Evolutionary conservation across 2,888 invertebrate genomes (phyloP), one percentile per base, ranked within the genome.

Genomic region (Platynereis dumerilii): DNA sequence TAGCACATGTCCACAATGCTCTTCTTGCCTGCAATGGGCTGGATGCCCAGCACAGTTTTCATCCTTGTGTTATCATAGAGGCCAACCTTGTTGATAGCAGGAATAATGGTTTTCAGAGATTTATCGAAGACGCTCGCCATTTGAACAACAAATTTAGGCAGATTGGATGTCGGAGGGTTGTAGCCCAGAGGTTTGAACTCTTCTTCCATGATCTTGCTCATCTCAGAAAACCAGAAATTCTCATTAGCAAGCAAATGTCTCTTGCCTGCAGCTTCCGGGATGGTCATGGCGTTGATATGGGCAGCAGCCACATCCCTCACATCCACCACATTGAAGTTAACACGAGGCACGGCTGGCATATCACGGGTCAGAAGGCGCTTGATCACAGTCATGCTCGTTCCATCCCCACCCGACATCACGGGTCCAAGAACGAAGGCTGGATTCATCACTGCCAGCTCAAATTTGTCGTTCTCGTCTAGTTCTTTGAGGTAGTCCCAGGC

Each of bases 401-500:
- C n/a, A 27, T 24, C 42, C n/a, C 28, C n/a, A 17, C 63, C 57
- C 29, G 57, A 57, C n/a, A 69, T 69, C 2, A 85, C 80, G 34
- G 87, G 87, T 2, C 87, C 87, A 72, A 87, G 76, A 15, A 87
- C 84, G 48, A 85, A 77, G 2, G 83, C 82, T 2, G 87, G 87
- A 76, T 87, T 86, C 57, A 87, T 80, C 17, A 85, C 84, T 2
- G 85, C 83, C 70, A 87, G 72, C 68, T 86, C 85, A 69, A 87
- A 85, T 67, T 45, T 57, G 12, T 54, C 10, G 1, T 10, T 29
- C 7, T 55, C 85, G 72, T 83, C 80, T 20, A 85, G 74, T 59
- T 84, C 82, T 66, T 85, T 82, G 5, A 87, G 79, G 72, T 85
- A 87, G 63, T 87, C 84, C 87, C 87, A 87, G 0, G 87, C 87